Evolutionary conservation across 2,113 vertebrate species (phyloP), one percentile per base, ranked within the genome.

Genomic region (Vidua chalybeata): DNA sequence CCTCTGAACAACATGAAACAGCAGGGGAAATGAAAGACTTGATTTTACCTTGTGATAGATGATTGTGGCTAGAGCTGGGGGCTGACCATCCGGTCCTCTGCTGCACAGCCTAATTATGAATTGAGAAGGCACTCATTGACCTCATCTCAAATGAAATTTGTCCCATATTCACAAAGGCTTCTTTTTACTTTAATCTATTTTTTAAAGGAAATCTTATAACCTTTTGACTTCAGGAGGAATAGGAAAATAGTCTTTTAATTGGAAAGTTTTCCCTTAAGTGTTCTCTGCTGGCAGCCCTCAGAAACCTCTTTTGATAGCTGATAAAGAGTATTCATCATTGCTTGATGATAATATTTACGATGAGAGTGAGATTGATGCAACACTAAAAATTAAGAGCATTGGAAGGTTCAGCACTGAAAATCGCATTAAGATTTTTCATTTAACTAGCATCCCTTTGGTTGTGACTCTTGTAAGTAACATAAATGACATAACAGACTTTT

Each of bases 71-170:
- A 61, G 81, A 91, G 72, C 91, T 87, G 79, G 30, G 80, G 75
- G 28, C 69, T 90, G 92, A 54, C 84, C 64, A 64, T 84, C 75
- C 33, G 1, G 45, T 76, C 76, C 86, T 89, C 58, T 95, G 78
- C 78, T 85, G 75, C 21, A 2, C 72, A 76, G 88, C 64, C 68
- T 75, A 45, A 31, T 95, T 77, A 90, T 85, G 77, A 84, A 80
- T 69, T 84, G 83, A 87, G 85, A 93, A 88, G n/a, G 75, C 94
- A 74, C 88, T 79, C 28, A n/a, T 84, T 96, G 91, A 96, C 92
- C 83, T 91, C 92, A 66, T 84, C 75, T 89, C 56, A 86, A 96
- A 94, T 80, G 76, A 89, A 87, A 86, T 78, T 78, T 72, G 85
- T 95, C 74, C 58, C 80, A 77, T 95, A 97, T 75, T 96, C 59